Evolutionary conservation across 2,888 invertebrate species (phyloP).

Genomic region (Tuberolachnus salignus): DNA sequence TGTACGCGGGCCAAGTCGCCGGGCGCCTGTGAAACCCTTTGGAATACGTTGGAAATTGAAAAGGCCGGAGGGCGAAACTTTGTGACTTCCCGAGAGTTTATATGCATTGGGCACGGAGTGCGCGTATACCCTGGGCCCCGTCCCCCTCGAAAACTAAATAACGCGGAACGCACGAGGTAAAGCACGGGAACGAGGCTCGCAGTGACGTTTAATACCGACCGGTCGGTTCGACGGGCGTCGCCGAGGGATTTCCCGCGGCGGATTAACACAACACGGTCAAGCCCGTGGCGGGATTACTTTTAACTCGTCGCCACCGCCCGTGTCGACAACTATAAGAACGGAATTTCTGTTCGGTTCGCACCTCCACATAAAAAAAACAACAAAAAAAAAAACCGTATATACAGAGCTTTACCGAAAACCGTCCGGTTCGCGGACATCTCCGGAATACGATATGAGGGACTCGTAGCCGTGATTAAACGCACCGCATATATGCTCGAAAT

Average conservation of each 20-base stretch:
- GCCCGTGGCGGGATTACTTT: slow-evolving; percentile 11
- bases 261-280: slow-evolving; percentile 43
- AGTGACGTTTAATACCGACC: slow-evolving; percentile 20
- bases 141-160: slow-evolving; percentile 10
- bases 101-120: too few species aligned
- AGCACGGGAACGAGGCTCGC: neutral
- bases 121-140: too few species aligned
- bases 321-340: neutral
- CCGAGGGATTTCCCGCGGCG: slow-evolving; percentile 36
- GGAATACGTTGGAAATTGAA: slow-evolving; percentile 19
- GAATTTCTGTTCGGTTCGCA: neutral
- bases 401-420: too few species aligned
- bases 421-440: too few species aligned
- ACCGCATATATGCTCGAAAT: too few species aligned
- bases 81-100: slow-evolving; percentile 20
- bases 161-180: neutral
- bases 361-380: too few species aligned
- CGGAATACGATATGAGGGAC: too few species aligned
- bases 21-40: slow-evolving; percentile 9
- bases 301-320: neutral
- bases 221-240: slow-evolving; percentile 14
- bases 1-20: too few species aligned
- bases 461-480: too few species aligned
- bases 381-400: too few species aligned
- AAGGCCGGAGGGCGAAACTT: slow-evolving; percentile 29